A percentile compares a stretch with the other conserved stretches of the same genome.
Conservation (phyloP, 2,113 vertebrate species). For the Diadophis punctatus region DNA sequence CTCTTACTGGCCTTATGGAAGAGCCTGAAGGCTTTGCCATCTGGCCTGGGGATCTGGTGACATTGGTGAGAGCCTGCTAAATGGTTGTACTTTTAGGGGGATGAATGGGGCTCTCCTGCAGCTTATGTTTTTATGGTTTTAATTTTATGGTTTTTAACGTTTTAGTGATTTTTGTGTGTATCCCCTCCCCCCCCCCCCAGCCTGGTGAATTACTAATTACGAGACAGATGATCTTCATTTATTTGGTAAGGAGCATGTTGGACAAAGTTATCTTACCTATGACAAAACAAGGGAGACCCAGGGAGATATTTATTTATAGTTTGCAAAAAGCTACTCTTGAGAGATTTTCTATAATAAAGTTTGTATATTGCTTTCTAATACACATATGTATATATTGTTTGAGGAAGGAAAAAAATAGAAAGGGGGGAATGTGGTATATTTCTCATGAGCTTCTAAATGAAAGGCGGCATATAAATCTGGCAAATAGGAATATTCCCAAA, state of each 20-base stretch:
- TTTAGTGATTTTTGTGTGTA: background rate
- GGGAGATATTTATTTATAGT: background rate
- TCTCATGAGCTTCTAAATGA: background rate
- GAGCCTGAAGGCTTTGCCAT: background rate
- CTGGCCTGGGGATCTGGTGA: background rate
- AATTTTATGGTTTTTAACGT: background rate
- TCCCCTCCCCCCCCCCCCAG: too few relatives aligned
- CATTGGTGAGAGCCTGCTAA: background rate
- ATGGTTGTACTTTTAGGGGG: background rate
- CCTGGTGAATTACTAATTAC: background rate
- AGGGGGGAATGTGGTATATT: background rate
- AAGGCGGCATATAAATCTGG: background rate
- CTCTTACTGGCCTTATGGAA: background rate
- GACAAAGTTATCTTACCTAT: background rate
- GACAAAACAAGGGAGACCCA: background rate
- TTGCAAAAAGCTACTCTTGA: background rate
- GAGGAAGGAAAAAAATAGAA: background rate
- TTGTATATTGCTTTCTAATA: background rate
- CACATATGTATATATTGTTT: background rate
- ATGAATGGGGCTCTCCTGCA: background rate
- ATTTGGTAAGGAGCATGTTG: background rate
- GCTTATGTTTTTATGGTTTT: background rate
- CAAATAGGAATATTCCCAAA: background rate
- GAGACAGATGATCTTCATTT: background rate
- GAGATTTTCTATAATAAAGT: background rate